Conservation (phyloP, 53 echinoderm and acorn worm genomes). For the Astropecten irregularis region DNA sequence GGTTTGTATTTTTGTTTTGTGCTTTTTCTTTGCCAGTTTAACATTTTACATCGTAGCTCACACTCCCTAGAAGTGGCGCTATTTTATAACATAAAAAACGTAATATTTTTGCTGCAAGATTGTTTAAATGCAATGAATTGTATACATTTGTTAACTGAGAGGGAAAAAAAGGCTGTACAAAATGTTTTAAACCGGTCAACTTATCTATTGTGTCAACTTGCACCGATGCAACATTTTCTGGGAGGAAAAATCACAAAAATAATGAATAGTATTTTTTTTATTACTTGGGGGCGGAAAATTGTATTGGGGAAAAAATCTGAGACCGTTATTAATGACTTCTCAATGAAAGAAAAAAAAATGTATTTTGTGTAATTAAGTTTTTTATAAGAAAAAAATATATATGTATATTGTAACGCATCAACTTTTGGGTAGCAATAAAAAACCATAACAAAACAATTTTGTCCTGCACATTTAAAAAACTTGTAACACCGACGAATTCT, state of each 20-base stretch:
- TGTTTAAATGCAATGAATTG: conserved; percentile 52
- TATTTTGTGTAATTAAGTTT: conserved; percentile 62
- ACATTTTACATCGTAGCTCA: background rate
- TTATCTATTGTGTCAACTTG: conserved; percentile 34
- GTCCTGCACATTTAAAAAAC: conserved; percentile 28
- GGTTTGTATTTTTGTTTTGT: background rate
- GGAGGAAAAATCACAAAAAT: conserved; percentile 29
- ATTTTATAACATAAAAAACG: conserved; percentile 1
- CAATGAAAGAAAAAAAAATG: conserved; percentile 21
- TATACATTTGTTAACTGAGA: conserved; percentile 43
- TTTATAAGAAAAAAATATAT: conserved; percentile 57
- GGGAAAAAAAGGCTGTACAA: conserved; percentile 37
- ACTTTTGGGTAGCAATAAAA: conserved; percentile 59
- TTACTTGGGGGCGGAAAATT: conserved; percentile 1
- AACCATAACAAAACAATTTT: background rate
- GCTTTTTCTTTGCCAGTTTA: background rate
- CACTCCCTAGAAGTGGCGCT: conserved; percentile 9
- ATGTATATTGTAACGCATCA: conserved; percentile 60
- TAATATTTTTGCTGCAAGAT: conserved; percentile 58
- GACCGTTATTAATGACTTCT: background rate
- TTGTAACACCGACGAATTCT: background rate
- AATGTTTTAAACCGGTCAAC: conserved; percentile 16
- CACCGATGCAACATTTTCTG: conserved; percentile 35
- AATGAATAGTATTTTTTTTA: conserved; percentile 48
- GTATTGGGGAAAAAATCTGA: conserved; percentile 10